Base-by-base conservation (phyloP, 2,888 invertebrate species). In the Lysandra bellargus region DNA sequence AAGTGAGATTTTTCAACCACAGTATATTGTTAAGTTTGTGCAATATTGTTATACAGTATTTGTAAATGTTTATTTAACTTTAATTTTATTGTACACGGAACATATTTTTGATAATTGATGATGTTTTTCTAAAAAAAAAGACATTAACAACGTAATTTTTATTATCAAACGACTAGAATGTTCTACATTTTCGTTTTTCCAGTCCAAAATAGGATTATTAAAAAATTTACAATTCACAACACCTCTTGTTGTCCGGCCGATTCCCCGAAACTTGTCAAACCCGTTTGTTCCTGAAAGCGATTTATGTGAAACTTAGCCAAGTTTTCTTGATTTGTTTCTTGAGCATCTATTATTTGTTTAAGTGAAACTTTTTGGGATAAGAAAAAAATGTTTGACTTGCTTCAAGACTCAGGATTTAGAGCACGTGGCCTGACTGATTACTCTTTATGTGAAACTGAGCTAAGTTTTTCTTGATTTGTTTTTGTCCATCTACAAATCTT, bases 231-330 rank as follows among this genome's bases (percentile, higher is more conserved):
- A 17, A 1, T 49, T 23, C 23, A 78, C 33, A 57, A 74, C 37
- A 44, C n/a, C 37, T 75, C 40, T 64, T 78, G 69, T 64, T n/a
- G 37, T 44, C 57, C 75, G 44, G 85, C 86, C 84, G 91, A 91
- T 92, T 92, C 91, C 90, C 92, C 89, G 85, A 89, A 84, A 83
- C 90, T 90, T 91, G 91, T 91, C 87, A 91, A 88, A 84, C 77
- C 78, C 80, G 79, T 79, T 77, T 73, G 84, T 86, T 89, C 88
- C 89, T 89, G 87, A 85, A 85, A 80, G 73, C 44, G 49, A 9
- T 9, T 49, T 49, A 49, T 49, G 49, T 88, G 86, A 87, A 81
- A 88, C 79, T 81, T 82, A 82, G 82, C 84, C 83, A 83, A 75
- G 30, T 33, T 75, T 49, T 23, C 23, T 74, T 1, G 12, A 4